Conservation (phyloP, 2,888 invertebrate genomes). For the Petrolisthes manimaculis region DNA sequence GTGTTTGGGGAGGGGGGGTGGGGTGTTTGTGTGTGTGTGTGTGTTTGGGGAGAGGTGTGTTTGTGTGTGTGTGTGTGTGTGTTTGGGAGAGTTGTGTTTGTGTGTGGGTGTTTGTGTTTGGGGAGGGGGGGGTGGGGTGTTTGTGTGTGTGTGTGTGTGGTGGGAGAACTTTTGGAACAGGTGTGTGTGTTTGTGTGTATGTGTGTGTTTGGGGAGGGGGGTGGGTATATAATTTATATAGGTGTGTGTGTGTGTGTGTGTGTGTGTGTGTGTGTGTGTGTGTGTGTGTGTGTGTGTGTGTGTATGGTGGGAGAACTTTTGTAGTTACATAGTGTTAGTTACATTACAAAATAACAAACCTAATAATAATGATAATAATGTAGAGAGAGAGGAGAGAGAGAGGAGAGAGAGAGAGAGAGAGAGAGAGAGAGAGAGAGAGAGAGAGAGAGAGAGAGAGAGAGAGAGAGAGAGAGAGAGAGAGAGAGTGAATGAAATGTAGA, state of each 20-base stretch:
- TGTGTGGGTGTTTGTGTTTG: not conserved
- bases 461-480: too few relatives aligned
- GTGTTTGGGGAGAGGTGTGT: not conserved
- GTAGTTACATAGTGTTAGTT: too few relatives aligned
- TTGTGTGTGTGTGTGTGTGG: conserved; percentile 9
- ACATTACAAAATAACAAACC: too few relatives aligned
- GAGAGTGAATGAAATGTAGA: too few relatives aligned
- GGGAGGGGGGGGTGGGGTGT: not conserved
- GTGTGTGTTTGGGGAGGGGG: not conserved
- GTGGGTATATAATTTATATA: conserved; percentile 2
- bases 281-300: conserved; percentile 3
- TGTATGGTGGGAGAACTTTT: too few relatives aligned
- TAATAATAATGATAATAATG: too few relatives aligned
- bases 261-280: conserved; percentile 9
- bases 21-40: not conserved
- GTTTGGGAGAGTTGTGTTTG: not conserved
- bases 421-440: too few relatives aligned
- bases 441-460: too few relatives aligned
- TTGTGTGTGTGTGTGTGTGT: conserved; percentile 9
- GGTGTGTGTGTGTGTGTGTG: not conserved
- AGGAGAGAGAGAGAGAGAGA: too few relatives aligned
- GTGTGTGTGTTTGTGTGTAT: conserved; percentile 15
- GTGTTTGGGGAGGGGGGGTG: too few relatives aligned
- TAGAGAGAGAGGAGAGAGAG: too few relatives aligned
- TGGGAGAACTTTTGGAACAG: not conserved